Base-by-base conservation (phyloP, 2,888 invertebrate species). In the Diarsia rubi region DNA sequence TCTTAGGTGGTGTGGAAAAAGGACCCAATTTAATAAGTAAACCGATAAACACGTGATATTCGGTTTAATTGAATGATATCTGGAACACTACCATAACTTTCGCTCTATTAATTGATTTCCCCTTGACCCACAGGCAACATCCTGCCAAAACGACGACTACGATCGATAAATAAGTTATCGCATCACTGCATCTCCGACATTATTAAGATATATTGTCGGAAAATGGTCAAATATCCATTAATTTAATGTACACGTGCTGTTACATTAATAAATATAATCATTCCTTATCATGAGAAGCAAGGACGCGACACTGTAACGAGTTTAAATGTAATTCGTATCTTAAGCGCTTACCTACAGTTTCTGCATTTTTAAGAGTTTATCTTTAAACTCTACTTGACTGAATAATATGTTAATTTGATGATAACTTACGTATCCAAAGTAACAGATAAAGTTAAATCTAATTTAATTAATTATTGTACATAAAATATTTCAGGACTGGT, bases 1-100 rank as follows among this genome's bases (percentile, higher is more conserved):
- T 94, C 95, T 71, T 68, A 82, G 96, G 96, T 96, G 95, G 96
- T 95, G 96, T 94, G 96, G 96, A 96, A 96, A 96, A 85, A 89
- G 96, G 92, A 92, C 95, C 91, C 49, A 45, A 42, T 24, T 74
- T 54, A 21, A 57, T 21, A 67, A 69, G 69, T 54, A 64, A 68
- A 79, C 44, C 21, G 12, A 42, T 21, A 60, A 37, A 54, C 64
- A 21, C 47, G 16, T 8, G 27, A 64, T 65, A 72, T 67, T 63
- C 27, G 62, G 27, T 69, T 65, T 69, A 60, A 66, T 75, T 69
- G 65, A 73, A 77, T 75, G 60, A 79, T 81, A 82, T 85, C 84
- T 87, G 77, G 67, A 71, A 78, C 80, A 78, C 78, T 75, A 85
- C 78, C 71, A 81, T 79, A 84, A 82, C 84, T 86, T 87, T 84